phyloP scores from a whole-genome alignment of 1,140 invertebrate species.

The Leptopilina boulardi region DNA sequence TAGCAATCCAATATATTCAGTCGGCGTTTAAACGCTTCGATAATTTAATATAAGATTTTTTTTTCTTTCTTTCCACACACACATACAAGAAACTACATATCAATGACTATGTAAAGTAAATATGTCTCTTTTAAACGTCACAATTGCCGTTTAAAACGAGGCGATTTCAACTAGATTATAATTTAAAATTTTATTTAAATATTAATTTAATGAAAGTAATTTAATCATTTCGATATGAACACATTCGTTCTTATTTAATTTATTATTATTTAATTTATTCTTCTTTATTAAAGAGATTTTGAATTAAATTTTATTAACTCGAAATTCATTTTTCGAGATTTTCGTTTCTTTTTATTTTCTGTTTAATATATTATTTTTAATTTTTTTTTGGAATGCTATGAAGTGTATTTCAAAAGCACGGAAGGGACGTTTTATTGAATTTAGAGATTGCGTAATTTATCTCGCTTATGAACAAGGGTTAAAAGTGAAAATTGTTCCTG shows the following conservation, averaged over 20 bases:
- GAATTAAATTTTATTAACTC: background rate
- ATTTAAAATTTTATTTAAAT: background rate
- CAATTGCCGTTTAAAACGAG: background rate
- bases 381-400: conserved; percentile 65
- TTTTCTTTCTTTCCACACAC: background rate
- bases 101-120: conserved; percentile 47
- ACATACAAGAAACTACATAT: conserved; percentile 41
- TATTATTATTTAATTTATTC: background rate
- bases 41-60: conserved; percentile 49
- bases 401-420: conserved; percentile 57
- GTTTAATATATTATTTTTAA: background rate
- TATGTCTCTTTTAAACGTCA: background rate
- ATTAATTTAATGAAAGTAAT: background rate
- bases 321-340: background rate
- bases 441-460: conserved; percentile 22
- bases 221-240: conserved; percentile 12
- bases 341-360: conserved; percentile 49
- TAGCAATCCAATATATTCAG: conserved; percentile 28
- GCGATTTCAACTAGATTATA: background rate
- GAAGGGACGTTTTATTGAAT: conserved; percentile 45
- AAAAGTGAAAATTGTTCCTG: conserved; percentile 36
- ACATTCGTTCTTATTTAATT: conserved; percentile 1
- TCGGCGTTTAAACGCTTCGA: conserved; percentile 60
- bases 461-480: conserved; percentile 32
- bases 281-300: background rate